Conservation (phyloP, 37 sponge, comb jelly and placozoan genomes). For the Aphrocallistes beatrix region DNA sequence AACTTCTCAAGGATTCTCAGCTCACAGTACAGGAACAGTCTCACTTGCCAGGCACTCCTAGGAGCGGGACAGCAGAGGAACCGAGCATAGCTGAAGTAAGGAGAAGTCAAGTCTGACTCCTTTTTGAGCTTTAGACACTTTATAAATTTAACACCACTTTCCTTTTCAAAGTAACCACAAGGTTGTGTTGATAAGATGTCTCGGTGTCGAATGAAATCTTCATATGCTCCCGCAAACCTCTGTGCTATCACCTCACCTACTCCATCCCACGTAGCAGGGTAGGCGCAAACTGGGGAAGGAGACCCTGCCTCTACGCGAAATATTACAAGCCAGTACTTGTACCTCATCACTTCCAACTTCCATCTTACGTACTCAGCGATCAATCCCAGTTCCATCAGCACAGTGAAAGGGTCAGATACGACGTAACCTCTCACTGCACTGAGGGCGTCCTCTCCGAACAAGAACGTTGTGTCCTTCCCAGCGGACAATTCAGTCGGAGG, state of each 20-base stretch:
- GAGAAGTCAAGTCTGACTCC: neutral
- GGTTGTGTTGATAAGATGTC: neutral
- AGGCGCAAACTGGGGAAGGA: neutral
- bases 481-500: neutral
- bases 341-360: slow-evolving; percentile 30
- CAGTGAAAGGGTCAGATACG: neutral
- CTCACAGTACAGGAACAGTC: slow-evolving; percentile 55
- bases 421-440: neutral
- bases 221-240: slow-evolving; percentile 23
- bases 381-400: slow-evolving; percentile 30
- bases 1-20: slow-evolving; percentile 40
- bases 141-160: slow-evolving; percentile 36
- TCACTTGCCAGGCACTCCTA: slow-evolving; percentile 38
- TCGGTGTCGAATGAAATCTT: slow-evolving; percentile 19
- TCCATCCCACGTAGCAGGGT: slow-evolving; percentile 52
- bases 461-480: slow-evolving; percentile 34
- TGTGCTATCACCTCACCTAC: neutral
- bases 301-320: neutral
- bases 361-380: slow-evolving; percentile 24
- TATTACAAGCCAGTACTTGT: slow-evolving; percentile 34
- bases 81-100: slow-evolving; percentile 32
- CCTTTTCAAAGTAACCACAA: slow-evolving; percentile 26
- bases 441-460: slow-evolving; percentile 44
- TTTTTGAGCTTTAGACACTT: slow-evolving; percentile 17
- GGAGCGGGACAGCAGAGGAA: slow-evolving; percentile 27